Conservation (phyloP, 2,888 invertebrate species). For the Cataglyphis albicans region DNA sequence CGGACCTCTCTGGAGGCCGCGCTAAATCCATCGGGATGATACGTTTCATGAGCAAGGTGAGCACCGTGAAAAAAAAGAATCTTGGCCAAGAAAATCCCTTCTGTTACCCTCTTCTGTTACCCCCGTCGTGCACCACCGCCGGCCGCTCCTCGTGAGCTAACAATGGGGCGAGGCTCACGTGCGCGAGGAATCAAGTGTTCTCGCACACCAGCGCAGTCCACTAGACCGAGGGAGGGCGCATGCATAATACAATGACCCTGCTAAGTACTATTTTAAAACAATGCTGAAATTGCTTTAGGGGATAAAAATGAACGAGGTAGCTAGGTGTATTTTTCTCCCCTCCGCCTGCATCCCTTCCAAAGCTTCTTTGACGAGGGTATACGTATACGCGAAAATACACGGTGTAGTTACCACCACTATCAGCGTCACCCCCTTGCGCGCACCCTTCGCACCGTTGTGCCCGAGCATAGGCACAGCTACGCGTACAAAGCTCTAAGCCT, state of each 20-base stretch:
- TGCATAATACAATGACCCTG: constrained; percentile 87
- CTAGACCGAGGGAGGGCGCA: constrained; percentile 85
- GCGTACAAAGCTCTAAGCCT: constrained; percentile 85
- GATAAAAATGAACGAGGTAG: constrained; percentile 86
- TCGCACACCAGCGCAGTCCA: constrained; percentile 82
- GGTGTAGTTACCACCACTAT: constrained; percentile 79
- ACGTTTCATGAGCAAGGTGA: constrained; percentile 68
- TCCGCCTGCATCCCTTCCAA: constrained; percentile 20
- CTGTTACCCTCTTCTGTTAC: constrained; percentile 58
- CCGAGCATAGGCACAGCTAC: constrained; percentile 73
- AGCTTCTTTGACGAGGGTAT: constrained; percentile 82
- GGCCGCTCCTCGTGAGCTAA: constrained; percentile 79
- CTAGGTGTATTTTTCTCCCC: constrained; percentile 86
- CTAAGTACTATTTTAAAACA: constrained; percentile 87
- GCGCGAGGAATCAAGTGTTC: constrained; percentile 86
- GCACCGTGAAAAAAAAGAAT: constrained; percentile 79
- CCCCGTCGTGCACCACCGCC: constrained; percentile 60
- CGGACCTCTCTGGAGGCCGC: constrained; percentile 1
- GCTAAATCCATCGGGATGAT: constrained; percentile 44
- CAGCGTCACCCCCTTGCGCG: constrained; percentile 58
- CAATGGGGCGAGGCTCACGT: constrained; percentile 85
- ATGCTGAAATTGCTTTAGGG: constrained; percentile 86
- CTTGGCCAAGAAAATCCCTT: constrained; percentile 81
- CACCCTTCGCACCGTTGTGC: constrained; percentile 63
- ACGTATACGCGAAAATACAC: constrained; percentile 76